These are phyloP conservation scores for Rhinichthys klamathensis DNA, from an alignment of 2,113 vertebrate species.

Conservation along the genomic window DNA sequence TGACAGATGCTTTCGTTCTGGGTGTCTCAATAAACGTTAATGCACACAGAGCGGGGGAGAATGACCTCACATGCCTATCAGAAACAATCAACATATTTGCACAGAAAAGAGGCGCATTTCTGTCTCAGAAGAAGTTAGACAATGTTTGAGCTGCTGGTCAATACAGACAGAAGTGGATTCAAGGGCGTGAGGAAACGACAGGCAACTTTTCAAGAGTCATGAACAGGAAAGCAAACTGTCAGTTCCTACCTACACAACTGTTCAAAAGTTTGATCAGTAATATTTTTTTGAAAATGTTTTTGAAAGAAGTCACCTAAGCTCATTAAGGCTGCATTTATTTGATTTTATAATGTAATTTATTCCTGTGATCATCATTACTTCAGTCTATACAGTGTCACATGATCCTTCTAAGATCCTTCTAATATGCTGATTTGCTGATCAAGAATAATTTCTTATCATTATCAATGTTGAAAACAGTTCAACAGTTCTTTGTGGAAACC, in stretches of 20 bases:
- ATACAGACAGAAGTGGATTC: neutral
- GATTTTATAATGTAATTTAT: too few species aligned
- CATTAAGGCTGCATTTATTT: neutral
- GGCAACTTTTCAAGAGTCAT: neutral
- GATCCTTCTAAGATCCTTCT: too few species aligned
- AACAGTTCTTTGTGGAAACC: too few species aligned
- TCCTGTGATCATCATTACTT: too few species aligned
- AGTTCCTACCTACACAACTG: neutral
- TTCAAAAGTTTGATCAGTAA: neutral
- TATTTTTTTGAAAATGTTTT: neutral
- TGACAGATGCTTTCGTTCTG: neutral
- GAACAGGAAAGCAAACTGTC: neutral
- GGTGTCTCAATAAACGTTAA: neutral
- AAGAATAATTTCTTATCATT: too few species aligned
- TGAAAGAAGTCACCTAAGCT: neutral
- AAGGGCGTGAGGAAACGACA: neutral
- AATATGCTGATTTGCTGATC: too few species aligned
- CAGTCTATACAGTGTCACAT: too few species aligned
- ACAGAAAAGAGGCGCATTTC: neutral
- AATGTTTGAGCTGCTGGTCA: neutral
- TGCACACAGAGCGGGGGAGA: neutral
- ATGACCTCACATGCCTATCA: conserved; percentile 7
- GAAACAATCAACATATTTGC: conserved; percentile 27
- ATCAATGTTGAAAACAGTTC: too few species aligned
- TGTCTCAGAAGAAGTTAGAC: neutral